Conservation (phyloP, 1,140 invertebrate genomes). For the Calliphora vicina region DNA sequence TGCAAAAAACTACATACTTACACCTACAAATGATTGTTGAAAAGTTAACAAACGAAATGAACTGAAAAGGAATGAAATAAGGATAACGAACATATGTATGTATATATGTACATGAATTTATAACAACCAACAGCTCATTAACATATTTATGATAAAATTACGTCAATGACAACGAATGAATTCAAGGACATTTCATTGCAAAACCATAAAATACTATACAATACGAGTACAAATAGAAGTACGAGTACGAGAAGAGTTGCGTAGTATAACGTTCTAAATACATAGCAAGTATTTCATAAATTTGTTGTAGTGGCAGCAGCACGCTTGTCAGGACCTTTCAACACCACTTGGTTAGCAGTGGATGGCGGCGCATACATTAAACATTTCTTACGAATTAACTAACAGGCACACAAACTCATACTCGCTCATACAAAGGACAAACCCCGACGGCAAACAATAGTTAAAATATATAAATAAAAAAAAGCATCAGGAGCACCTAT, state of each 20-base stretch:
- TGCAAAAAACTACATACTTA: not conserved
- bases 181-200: conserved; percentile 32
- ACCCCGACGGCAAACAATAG: conserved; percentile 21
- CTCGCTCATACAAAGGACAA: not conserved
- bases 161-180: conserved; percentile 31
- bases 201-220: not conserved
- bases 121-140: conserved; percentile 27
- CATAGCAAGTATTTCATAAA: too few species aligned
- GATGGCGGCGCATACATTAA: not conserved
- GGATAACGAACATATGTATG: not conserved
- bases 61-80: not conserved
- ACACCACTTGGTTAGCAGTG: not conserved
- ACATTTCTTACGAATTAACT: not conserved
- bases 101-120: not conserved
- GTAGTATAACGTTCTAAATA: too few species aligned
- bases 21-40: too few species aligned
- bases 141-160: conserved; percentile 29
- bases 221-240: too few species aligned
- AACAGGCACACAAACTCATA: not conserved
- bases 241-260: not conserved
- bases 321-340: not conserved
- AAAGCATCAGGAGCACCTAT: not conserved
- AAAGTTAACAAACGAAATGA: too few species aligned
- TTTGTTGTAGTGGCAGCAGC: not conserved
- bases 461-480: not conserved